Conservation (phyloP, 2,797 vertebrate species). For the Manis javanica region DNA sequence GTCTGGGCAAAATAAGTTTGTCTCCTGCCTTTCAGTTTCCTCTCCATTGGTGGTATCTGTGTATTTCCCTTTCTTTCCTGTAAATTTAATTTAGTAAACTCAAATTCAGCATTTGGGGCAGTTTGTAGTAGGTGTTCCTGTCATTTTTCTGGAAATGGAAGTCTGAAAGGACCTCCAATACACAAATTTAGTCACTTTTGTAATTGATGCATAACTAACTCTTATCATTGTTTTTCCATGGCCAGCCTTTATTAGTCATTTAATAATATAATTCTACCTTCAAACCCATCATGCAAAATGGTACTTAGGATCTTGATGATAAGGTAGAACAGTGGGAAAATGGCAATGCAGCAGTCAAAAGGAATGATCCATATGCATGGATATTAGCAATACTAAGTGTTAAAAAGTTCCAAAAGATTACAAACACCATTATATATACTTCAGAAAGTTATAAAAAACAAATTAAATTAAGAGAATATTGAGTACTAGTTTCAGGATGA, state of each 20-base stretch:
- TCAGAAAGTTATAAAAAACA: conserved; percentile 8
- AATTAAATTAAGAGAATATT: not conserved
- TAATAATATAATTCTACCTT: not conserved
- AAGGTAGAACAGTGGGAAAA: not conserved
- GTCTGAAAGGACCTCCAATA: not conserved
- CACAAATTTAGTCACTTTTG: not conserved
- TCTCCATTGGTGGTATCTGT: not conserved
- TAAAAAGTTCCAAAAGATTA: not conserved
- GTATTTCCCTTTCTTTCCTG: not conserved
- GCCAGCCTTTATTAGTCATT: not conserved
- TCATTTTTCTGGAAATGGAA: not conserved
- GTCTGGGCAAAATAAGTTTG: not conserved
- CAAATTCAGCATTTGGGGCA: not conserved
- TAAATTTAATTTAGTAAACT: not conserved
- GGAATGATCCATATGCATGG: not conserved
- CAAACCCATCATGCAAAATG: not conserved
- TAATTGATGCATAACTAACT: not conserved
- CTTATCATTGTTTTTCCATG: not conserved
- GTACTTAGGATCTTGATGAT: not conserved
- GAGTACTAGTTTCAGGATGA: not conserved
- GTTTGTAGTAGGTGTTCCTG: not conserved
- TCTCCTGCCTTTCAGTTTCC: not conserved
- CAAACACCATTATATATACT: not conserved
- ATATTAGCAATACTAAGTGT: not conserved
- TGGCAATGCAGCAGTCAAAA: not conserved